A percentile compares a stretch with the other conserved stretches of the same genome.
Evolutionary conservation across 2,113 vertebrate genomes (phyloP).

Genomic region (Dipodomys merriami): DNA sequence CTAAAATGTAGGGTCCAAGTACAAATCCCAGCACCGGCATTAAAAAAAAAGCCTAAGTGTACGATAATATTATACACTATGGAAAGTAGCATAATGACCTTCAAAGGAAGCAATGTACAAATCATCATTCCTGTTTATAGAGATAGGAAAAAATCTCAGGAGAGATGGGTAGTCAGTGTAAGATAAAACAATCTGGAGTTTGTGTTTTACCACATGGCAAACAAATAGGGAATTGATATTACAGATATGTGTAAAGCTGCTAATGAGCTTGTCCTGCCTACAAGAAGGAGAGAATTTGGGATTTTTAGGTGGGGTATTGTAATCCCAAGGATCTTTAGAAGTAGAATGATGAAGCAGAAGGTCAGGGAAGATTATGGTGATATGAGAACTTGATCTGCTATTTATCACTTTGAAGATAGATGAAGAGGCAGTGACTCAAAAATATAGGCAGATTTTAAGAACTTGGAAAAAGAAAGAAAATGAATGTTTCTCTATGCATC

Average conservation of each 20-base stretch:
- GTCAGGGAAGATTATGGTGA: fast-evolving
- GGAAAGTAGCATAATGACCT: background rate
- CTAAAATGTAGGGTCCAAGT: too few species aligned
- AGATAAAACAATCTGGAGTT: background rate
- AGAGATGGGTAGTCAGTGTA: too few species aligned
- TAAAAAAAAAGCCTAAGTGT: too few species aligned
- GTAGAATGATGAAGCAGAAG: background rate
- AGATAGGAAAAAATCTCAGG: background rate
- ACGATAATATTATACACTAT: background rate
- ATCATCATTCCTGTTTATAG: background rate
- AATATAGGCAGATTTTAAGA: background rate
- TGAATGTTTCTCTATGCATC: background rate
- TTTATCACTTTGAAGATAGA: background rate
- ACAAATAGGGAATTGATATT: background rate
- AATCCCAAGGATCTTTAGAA: background rate
- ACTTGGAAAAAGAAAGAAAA: background rate
- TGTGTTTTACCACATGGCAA: background rate
- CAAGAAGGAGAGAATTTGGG: background rate
- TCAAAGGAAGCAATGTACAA: background rate
- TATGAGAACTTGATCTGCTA: fast-evolving
- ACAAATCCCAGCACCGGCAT: too few species aligned
- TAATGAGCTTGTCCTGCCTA: background rate
- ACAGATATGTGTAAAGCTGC: background rate
- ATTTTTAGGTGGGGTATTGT: background rate
- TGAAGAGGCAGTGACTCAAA: background rate